These are phyloP conservation scores for Nothobranchius kuhntae DNA, from an alignment of 2,113 vertebrate species.

Conservation along the genomic window DNA sequence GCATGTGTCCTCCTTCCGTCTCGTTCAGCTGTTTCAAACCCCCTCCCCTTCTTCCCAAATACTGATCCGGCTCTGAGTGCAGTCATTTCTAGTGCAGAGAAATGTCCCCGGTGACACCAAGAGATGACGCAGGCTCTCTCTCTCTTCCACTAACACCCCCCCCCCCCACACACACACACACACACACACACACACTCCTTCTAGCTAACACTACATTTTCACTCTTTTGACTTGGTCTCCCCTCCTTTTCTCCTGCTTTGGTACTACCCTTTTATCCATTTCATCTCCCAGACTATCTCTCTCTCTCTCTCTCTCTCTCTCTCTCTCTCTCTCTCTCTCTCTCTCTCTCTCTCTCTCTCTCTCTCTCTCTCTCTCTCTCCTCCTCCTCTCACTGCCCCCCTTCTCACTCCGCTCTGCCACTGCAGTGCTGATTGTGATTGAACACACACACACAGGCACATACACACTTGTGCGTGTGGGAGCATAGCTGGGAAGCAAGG, in stretches of 20 bases:
- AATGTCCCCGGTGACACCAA: slow-evolving; percentile 78
- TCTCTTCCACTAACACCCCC: slow-evolving; percentile 35
- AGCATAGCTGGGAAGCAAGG: slow-evolving; percentile 78
- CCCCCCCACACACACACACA: slow-evolving; percentile 40
- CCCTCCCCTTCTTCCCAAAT: slow-evolving; percentile 46
- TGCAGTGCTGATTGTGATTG: slow-evolving; percentile 80
- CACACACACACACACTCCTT: slow-evolving; percentile 7
- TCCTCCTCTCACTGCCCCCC: slow-evolving; percentile 13
- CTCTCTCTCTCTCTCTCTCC: neutral
- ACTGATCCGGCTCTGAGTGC: slow-evolving; percentile 68
- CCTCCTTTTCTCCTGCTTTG: slow-evolving; percentile 31
- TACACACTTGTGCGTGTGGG: slow-evolving; percentile 39
- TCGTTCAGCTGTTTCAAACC: slow-evolving; percentile 69
- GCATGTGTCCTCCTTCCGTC: slow-evolving; percentile 54
- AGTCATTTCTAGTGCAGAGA: slow-evolving; percentile 79
- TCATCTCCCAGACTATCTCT: slow-evolving; percentile 39
- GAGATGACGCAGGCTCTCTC: slow-evolving; percentile 76
- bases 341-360: slow-evolving; percentile 2
- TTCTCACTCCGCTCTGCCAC: slow-evolving; percentile 74
- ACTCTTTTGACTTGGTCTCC: slow-evolving; percentile 58
- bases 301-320: neutral
- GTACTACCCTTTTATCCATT: slow-evolving; percentile 56
- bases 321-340: slow-evolving; percentile 1
- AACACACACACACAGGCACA: slow-evolving; percentile 55
- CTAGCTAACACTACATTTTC: slow-evolving; percentile 55